Conservation (phyloP, 2,888 invertebrate genomes). For the Acleris cristana region DNA sequence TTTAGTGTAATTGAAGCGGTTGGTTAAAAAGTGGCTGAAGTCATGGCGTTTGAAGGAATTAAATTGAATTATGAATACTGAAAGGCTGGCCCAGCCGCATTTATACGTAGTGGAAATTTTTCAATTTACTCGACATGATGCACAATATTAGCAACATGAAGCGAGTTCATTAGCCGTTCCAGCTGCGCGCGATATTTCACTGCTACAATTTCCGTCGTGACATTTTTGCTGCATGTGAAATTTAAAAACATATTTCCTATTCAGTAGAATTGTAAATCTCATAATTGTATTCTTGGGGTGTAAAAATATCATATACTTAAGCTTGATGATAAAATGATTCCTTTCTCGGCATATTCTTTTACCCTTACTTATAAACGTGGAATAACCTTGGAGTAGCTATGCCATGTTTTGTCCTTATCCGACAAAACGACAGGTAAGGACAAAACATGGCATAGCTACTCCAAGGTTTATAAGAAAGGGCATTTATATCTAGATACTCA, state of each 20-base stretch:
- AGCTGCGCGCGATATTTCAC: conserved; percentile 74
- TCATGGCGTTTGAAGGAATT: not conserved
- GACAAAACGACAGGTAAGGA: too few relatives aligned
- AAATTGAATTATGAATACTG: not conserved
- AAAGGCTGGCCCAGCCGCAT: conserved; percentile 6
- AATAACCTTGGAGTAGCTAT: too few relatives aligned
- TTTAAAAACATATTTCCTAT: conserved; percentile 50
- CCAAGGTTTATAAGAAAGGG: too few relatives aligned
- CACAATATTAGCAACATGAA: conserved; percentile 73
- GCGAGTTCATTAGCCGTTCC: conserved; percentile 72
- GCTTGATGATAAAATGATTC: too few relatives aligned
- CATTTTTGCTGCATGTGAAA: conserved; percentile 66
- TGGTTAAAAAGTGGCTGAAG: not conserved
- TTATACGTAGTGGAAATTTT: conserved; percentile 42
- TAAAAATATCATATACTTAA: not conserved
- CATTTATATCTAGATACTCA: too few relatives aligned
- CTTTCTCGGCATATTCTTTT: too few relatives aligned
- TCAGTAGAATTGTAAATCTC: conserved; percentile 32
- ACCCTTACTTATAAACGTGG: too few relatives aligned
- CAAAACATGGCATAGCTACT: too few relatives aligned
- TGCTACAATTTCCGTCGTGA: conserved; percentile 65
- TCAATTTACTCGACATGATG: conserved; percentile 62
- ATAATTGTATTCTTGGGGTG: not conserved
- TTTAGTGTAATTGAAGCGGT: conserved; percentile 1
- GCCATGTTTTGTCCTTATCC: too few relatives aligned